A percentile compares a stretch with the other conserved stretches of the same genome.
Evolutionary conservation across 2,797 vertebrate species (phyloP).

Genomic region (Myripristis murdjan): DNA sequence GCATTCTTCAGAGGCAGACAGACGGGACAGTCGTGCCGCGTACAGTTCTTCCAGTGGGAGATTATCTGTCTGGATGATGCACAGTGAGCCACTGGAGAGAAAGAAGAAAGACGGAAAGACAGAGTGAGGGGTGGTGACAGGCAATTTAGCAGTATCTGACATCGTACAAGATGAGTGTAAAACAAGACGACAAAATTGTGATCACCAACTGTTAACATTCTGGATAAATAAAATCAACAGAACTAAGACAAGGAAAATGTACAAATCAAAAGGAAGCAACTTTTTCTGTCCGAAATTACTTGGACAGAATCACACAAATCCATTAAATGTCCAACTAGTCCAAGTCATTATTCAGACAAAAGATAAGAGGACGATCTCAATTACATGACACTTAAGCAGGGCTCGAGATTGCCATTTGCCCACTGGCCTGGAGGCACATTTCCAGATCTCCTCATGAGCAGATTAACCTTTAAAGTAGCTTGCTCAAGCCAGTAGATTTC

Average conservation of each 20-base stretch:
- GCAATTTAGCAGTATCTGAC: neutral
- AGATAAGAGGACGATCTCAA: neutral
- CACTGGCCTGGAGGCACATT: no score
- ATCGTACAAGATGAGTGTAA: neutral
- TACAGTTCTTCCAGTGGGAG: constrained; percentile 99
- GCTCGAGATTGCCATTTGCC: no score
- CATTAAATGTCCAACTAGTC: no score
- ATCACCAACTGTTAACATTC: neutral
- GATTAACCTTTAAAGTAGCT: no score
- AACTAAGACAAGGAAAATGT: neutral
- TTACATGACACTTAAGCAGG: neutral
- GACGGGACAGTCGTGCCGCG: constrained; percentile 98
- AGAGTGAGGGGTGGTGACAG: neutral
- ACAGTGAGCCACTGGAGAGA: constrained; percentile 91
- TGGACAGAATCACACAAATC: neutral
- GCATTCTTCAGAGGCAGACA: constrained; percentile 98
- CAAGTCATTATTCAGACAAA: neutral
- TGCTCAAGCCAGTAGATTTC: no score
- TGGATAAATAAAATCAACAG: neutral
- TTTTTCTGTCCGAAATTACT: neutral
- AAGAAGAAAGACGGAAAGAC: constrained; percentile 23
- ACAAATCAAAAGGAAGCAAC: neutral
- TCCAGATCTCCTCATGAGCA: no score
- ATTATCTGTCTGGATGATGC: constrained; percentile 99
- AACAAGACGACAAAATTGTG: neutral